Evolutionary conservation across 1,140 invertebrate genomes (phyloP).

Genomic region (Papilio glaucus): DNA sequence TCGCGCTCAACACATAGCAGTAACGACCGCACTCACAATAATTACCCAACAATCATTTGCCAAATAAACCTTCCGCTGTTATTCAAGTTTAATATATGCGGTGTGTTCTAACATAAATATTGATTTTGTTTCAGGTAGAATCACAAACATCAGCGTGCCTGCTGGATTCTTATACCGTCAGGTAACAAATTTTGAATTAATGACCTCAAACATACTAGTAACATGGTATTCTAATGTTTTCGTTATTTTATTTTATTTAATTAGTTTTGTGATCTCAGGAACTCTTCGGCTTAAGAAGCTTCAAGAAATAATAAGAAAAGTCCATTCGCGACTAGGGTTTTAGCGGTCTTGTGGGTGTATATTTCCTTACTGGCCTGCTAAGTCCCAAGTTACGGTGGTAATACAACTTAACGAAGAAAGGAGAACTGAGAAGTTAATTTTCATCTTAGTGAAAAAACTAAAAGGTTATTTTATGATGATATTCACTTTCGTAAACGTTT

Average conservation of each 20-base stretch:
- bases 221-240: no score
- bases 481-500: no score
- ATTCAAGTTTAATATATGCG: not conserved
- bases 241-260: no score
- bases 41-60: no score
- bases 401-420: slow-evolving; percentile 16
- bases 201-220: no score
- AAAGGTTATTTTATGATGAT: no score
- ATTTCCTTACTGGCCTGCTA: slow-evolving; percentile 79
- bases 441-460: no score
- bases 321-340: slow-evolving; percentile 65
- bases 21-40: no score
- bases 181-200: not conserved
- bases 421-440: slow-evolving; percentile 31
- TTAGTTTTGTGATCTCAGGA: slow-evolving; percentile 7
- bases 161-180: no score
- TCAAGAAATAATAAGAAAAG: not conserved
- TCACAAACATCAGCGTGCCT: no score
- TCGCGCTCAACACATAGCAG: no score
- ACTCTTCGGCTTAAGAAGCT: not conserved
- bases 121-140: not conserved
- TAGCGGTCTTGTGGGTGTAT: slow-evolving; percentile 70
- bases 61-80: no score
- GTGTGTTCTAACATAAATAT: not conserved
- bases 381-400: slow-evolving; percentile 74